These are phyloP conservation scores for Drosophila falleni DNA, from an alignment of 2,888 invertebrate species.

Conservation along the genomic window DNA sequence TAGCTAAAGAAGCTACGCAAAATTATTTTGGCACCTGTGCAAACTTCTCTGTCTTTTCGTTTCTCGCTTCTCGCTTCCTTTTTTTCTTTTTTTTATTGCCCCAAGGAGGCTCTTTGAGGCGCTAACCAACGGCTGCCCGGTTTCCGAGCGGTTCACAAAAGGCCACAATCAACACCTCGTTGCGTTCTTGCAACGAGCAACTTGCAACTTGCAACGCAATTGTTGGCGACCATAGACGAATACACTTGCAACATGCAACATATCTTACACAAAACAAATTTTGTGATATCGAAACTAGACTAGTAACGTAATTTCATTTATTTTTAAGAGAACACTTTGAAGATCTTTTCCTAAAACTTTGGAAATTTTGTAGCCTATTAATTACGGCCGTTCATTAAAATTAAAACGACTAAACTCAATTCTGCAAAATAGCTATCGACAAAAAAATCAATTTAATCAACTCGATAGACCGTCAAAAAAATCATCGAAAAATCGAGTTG, in stretches of 20 bases:
- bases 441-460: too few relatives aligned
- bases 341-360: too few relatives aligned
- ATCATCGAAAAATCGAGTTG: too few relatives aligned
- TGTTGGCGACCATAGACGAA: background rate
- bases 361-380: too few relatives aligned
- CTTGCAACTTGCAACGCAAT: background rate
- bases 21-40: constrained; percentile 65
- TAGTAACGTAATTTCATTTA: background rate
- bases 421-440: too few relatives aligned
- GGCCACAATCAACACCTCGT: constrained; percentile 72
- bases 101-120: constrained; percentile 21
- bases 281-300: background rate
- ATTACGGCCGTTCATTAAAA: too few relatives aligned
- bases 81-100: constrained; percentile 43
- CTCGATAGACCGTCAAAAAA: too few relatives aligned
- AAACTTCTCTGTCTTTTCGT: constrained; percentile 11
- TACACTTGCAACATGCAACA: background rate
- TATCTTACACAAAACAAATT: background rate
- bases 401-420: too few relatives aligned
- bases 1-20: constrained; percentile 35
- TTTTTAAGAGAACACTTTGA: too few relatives aligned
- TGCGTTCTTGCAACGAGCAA: constrained; percentile 23
- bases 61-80: background rate
- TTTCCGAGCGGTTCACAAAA: constrained; percentile 56
- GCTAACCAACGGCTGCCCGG: constrained; percentile 11